A percentile compares a stretch with the other conserved stretches of the same genome.
Conservation (phyloP, 2,113 vertebrate species). For the Menidia beryllina region DNA sequence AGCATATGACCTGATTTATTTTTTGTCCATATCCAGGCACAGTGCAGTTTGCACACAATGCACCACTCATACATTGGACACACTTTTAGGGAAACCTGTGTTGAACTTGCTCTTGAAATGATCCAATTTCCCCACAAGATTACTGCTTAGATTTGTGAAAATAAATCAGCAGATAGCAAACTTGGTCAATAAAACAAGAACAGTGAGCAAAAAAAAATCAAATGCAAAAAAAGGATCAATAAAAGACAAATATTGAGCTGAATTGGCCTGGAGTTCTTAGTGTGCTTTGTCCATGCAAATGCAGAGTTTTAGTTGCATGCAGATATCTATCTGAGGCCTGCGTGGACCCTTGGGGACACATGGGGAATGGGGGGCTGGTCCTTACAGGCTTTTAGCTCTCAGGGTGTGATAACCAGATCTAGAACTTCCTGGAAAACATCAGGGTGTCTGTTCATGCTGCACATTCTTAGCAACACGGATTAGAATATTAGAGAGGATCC, state of each 20-base stretch:
- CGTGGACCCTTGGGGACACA: neutral
- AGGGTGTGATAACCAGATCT: conserved; percentile 26
- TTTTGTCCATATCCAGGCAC: too few species aligned
- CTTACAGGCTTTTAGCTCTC: conserved; percentile 3
- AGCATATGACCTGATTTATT: too few species aligned
- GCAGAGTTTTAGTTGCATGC: neutral
- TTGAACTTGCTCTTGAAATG: neutral
- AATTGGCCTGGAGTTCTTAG: neutral
- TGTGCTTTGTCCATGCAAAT: neutral
- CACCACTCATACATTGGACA: neutral
- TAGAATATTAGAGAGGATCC: conserved; percentile 32
- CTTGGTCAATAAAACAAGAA: neutral
- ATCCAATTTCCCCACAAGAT: neutral
- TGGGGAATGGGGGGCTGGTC: neutral
- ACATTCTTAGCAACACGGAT: conserved; percentile 45
- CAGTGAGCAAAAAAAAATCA: neutral
- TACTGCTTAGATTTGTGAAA: too few species aligned
- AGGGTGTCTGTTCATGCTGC: conserved; percentile 25
- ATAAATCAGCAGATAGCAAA: too few species aligned
- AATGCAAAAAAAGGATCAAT: neutral
- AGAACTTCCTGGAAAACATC: conserved; percentile 33
- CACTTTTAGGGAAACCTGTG: neutral
- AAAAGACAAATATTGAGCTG: neutral
- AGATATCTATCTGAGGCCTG: neutral
- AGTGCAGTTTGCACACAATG: neutral